Evolutionary conservation across 2,797 vertebrate species (phyloP).

Genomic region (Oceanodroma leucorhoa): DNA sequence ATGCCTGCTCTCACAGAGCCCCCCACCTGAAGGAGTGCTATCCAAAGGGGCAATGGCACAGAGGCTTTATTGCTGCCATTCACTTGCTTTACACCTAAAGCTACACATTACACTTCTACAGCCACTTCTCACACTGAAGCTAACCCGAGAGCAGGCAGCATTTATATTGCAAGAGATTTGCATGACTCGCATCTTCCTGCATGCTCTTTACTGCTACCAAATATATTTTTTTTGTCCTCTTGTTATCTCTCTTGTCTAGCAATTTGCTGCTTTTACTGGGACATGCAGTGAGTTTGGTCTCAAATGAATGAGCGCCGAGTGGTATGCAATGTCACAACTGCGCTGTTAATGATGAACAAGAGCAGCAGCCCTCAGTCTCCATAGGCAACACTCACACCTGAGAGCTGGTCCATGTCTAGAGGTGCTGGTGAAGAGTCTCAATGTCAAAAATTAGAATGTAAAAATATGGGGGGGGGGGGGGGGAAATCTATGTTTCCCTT

Average conservation of each 20-base stretch:
- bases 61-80: neutral
- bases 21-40: neutral
- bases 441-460: neutral
- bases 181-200: neutral
- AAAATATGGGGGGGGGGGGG: neutral
- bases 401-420: neutral
- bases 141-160: neutral
- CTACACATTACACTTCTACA: neutral
- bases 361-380: neutral
- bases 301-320: neutral
- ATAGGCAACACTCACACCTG: neutral
- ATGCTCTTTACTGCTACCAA: neutral
- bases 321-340: neutral
- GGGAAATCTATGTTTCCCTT: neutral
- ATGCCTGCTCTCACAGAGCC: neutral
- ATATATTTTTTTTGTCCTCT: neutral
- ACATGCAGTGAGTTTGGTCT: neutral
- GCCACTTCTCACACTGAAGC: neutral
- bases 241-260: neutral
- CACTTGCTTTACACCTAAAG: neutral
- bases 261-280: neutral
- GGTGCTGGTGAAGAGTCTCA: neutral
- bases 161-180: neutral
- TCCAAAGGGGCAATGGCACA: rapidly evolving
- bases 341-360: neutral